phyloP scores from a whole-genome alignment of 1,140 invertebrate species.

The Drosophila sturtevanti region DNA sequence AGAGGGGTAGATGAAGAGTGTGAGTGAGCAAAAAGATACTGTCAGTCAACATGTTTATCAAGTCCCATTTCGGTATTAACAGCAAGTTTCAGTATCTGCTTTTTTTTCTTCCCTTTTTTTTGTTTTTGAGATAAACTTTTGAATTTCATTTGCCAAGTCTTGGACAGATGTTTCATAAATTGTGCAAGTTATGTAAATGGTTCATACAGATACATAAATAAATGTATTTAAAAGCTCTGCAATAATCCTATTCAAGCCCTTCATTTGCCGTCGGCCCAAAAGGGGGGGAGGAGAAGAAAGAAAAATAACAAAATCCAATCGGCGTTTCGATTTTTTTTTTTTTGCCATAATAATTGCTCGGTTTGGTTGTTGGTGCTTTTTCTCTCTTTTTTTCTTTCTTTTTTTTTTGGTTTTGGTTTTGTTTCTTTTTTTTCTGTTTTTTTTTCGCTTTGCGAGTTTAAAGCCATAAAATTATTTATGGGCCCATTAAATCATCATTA shows the following conservation, averaged over 20 bases:
- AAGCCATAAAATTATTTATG: conserved; percentile 80
- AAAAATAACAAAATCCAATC: neutral
- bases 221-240: neutral
- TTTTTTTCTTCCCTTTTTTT: too few species aligned
- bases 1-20: too few species aligned
- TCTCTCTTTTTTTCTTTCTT: conserved; percentile 18
- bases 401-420: neutral
- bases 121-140: conserved; percentile 75
- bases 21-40: conserved; percentile 49
- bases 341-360: conserved; percentile 6
- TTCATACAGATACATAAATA: neutral
- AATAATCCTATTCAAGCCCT: neutral
- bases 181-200: conserved; percentile 36
- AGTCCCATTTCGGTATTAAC: conserved; percentile 74
- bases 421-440: conserved; percentile 24
- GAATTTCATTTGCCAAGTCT: conserved; percentile 64
- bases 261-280: neutral
- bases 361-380: conserved; percentile 8
- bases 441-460: conserved; percentile 37
- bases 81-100: conserved; percentile 63
- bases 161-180: conserved; percentile 24
- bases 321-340: conserved; percentile 9
- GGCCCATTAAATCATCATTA: conserved; percentile 82
- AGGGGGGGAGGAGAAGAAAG: too few species aligned
- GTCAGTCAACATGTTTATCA: conserved; percentile 77